Evolutionary conservation across 1,140 invertebrate genomes (phyloP).

Genomic region (Camponotus vicinus): DNA sequence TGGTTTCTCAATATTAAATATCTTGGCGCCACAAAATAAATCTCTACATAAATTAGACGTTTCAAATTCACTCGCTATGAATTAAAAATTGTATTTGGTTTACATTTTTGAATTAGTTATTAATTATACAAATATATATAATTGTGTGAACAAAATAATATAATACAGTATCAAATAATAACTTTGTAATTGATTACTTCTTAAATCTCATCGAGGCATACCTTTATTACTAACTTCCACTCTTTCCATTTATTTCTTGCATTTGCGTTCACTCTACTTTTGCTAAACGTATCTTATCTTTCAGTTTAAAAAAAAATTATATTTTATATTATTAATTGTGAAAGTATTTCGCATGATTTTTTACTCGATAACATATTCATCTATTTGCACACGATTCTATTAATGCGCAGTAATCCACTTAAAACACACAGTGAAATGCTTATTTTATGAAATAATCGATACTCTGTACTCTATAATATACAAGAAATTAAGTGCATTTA

Average conservation of each 20-base stretch:
- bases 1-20: slow-evolving; percentile 33
- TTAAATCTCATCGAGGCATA: slow-evolving; percentile 23
- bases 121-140: background rate
- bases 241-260: background rate
- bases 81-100: slow-evolving; percentile 4
- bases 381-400: slow-evolving; percentile 25
- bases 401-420: slow-evolving; percentile 26
- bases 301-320: slow-evolving; percentile 12
- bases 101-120: background rate
- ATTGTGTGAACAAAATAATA: background rate
- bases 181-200: background rate
- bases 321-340: slow-evolving; percentile 1
- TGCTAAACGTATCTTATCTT: background rate
- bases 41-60: background rate
- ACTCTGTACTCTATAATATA: slow-evolving; percentile 4
- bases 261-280: background rate
- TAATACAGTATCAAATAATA: slow-evolving; percentile 31
- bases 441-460: background rate
- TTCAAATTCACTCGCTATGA: background rate
- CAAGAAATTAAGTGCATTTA: background rate
- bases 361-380: background rate
- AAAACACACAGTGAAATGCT: slow-evolving; percentile 22
- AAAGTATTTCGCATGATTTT: slow-evolving; percentile 12
- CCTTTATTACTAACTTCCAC: background rate
- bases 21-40: background rate